phyloP scores from a whole-genome alignment of 2,113 vertebrate species.

The Chaenogobius annularis region DNA sequence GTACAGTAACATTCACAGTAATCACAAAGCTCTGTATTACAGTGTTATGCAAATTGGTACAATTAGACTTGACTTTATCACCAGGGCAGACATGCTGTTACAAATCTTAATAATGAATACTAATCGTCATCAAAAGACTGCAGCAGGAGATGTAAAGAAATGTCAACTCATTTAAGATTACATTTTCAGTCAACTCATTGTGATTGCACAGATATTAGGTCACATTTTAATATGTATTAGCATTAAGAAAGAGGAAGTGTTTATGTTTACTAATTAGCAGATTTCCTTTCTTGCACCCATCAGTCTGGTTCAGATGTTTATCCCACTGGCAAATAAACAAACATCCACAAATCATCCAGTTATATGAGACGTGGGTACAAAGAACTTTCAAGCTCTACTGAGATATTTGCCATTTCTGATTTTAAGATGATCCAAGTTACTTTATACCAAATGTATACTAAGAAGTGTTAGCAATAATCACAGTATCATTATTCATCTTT shows the following conservation, averaged over 20 bases:
- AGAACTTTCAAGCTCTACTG: conserved; percentile 6
- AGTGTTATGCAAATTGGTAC: background rate
- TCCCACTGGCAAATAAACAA: conserved; percentile 47
- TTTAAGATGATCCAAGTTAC: background rate
- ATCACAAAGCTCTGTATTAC: background rate
- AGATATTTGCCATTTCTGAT: conserved; percentile 7
- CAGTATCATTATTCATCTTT: too few species aligned
- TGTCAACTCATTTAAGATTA: conserved; percentile 4
- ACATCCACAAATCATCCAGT: conserved; percentile 9
- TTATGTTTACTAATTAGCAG: conserved; percentile 42
- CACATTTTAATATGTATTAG: background rate
- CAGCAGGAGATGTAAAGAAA: conserved; percentile 9
- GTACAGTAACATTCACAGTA: background rate
- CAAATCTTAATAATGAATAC: background rate
- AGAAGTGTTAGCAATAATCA: background rate
- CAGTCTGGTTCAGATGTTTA: conserved; percentile 44
- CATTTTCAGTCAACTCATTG: background rate
- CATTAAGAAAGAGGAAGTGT: conserved; percentile 1
- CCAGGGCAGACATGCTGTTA: conserved; percentile 5
- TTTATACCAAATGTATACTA: background rate
- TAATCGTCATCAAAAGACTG: conserved; percentile 1
- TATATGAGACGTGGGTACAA: conserved; percentile 22
- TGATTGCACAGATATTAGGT: background rate
- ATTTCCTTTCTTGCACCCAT: conserved; percentile 18
- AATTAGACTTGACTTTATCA: conserved; percentile 11